Evolutionary conservation across 2,797 vertebrate genomes (phyloP), one percentile per base, ranked within the genome.

Genomic region (Sebastes aleutianus): DNA sequence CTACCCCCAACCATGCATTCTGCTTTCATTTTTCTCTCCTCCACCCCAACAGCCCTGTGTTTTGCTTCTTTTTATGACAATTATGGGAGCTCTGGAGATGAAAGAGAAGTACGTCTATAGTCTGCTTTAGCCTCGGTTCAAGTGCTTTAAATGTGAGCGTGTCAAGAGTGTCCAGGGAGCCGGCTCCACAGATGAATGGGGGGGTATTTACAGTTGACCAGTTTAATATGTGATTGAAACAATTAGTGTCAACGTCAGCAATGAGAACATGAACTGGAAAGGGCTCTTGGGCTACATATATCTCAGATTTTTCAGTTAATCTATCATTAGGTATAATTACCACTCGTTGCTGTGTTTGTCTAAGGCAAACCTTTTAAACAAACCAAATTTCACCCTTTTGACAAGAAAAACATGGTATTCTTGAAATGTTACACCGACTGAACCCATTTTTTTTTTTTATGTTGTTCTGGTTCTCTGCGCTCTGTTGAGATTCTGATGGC

Each of bases 161-260:
- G 74, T 87, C 73, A 80, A 80, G 76, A 79, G 58, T 74, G 87
- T 81, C 76, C 71, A 70, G 76, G 70, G 76, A 75, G 87, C 76
- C 66, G 70, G 76, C 76, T 84, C 67, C 62, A 34, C 67, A 64
- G 67, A 85, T 43, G 69, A 66, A 64, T 66, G 69, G 29, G 75
- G 74, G 26, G 78, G 82, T 76, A 78, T 89, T 89, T 90, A 92
- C 91, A 93, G 89, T 89, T 88, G 89, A 88, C 88, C 85, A 88
- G 87, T 84, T 93, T 88, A 89, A 92, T 90, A 84, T 81, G 82
- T 85, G 83, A 92, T 93, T 88, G 77, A 85, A 90, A 89, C 86
- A 90, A 94, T 89, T 92, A 87, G 77, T 88, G 89, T 94, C 87
- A 92, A 84, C 62, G 76, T 91, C 86, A 83, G 78, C 39, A 18